Conservation (phyloP, 2,888 invertebrate species). For the Heliconius sara region DNA sequence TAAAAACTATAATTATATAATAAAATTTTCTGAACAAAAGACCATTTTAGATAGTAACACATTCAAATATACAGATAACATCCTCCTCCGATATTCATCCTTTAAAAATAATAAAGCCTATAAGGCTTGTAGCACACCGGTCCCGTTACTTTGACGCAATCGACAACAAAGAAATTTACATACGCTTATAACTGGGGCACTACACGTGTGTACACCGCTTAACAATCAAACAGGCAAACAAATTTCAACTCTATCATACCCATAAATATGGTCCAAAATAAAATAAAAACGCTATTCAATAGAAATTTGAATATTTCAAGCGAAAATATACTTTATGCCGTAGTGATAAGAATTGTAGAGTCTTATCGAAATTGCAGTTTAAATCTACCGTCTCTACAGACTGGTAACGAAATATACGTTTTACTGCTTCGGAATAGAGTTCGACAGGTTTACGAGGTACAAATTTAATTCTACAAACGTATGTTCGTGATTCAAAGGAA, state of each 20-base stretch:
- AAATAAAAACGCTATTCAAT: not conserved
- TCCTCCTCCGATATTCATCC: not conserved
- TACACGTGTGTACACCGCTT: constrained; percentile 53
- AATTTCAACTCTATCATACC: not conserved
- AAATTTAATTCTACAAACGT: constrained; percentile 31
- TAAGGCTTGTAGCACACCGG: constrained; percentile 52
- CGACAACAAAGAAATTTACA: constrained; percentile 79
- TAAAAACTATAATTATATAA: not conserved
- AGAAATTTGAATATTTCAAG: constrained; percentile 1
- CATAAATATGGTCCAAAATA: constrained; percentile 2
- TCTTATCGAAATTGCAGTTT: constrained; percentile 1
- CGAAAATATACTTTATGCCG: constrained; percentile 34
- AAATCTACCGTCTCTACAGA: constrained; percentile 15
- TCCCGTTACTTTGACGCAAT: constrained; percentile 68
- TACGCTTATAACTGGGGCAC: constrained; percentile 67
- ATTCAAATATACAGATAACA: constrained; percentile 18
- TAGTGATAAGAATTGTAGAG: constrained; percentile 35
- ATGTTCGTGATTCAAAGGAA: constrained; percentile 36
- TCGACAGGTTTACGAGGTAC: constrained; percentile 6
- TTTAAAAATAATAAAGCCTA: constrained; percentile 37
- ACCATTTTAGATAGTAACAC: not conserved
- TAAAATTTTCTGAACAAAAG: constrained; percentile 10
- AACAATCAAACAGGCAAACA: constrained; percentile 51
- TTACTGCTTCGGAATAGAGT: constrained; percentile 42
- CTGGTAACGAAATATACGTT: constrained; percentile 12